Conservation (phyloP, 2,888 invertebrate genomes). For the Schrankia costaestrigalis region DNA sequence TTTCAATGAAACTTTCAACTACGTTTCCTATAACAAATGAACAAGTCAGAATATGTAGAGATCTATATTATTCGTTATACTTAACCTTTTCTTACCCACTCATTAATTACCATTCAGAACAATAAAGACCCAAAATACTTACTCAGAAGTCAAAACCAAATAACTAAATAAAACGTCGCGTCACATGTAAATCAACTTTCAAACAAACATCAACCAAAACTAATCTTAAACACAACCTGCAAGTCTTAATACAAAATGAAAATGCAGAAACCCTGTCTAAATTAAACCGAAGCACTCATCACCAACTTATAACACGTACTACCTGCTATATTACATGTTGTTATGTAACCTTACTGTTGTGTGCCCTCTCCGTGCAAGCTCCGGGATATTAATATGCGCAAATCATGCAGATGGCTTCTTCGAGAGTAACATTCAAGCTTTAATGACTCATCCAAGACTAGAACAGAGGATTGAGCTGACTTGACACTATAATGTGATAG, state of each 20-base stretch:
- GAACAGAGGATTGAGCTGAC: slow-evolving; percentile 32
- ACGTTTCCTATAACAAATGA: no score
- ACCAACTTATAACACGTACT: slow-evolving; percentile 27
- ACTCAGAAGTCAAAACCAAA: background rate
- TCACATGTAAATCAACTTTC: background rate
- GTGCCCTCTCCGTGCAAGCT: slow-evolving; percentile 33
- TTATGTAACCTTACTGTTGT: slow-evolving; percentile 15
- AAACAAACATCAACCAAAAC: slow-evolving; percentile 9
- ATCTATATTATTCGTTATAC: no score
- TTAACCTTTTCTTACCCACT: no score
- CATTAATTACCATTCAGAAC: no score
- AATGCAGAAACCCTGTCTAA: slow-evolving; percentile 18
- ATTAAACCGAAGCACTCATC: slow-evolving; percentile 28
- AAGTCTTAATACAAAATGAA: slow-evolving; percentile 12
- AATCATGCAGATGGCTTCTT: slow-evolving; percentile 65
- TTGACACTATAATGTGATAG: slow-evolving; percentile 22
- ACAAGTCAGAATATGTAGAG: no score
- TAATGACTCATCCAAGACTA: slow-evolving; percentile 46
- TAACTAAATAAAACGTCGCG: background rate
- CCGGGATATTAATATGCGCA: slow-evolving; percentile 63
- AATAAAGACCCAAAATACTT: background rate
- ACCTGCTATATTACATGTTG: slow-evolving; percentile 13
- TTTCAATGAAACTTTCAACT: no score
- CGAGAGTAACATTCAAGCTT: slow-evolving; percentile 40
- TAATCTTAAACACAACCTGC: slow-evolving; percentile 11